Percentiles rank a stretch among this genome's conserved stretches.
These are phyloP conservation scores for Diorhabda elongata DNA, from an alignment of 1,140 invertebrate species.

Conservation along the genomic window DNA sequence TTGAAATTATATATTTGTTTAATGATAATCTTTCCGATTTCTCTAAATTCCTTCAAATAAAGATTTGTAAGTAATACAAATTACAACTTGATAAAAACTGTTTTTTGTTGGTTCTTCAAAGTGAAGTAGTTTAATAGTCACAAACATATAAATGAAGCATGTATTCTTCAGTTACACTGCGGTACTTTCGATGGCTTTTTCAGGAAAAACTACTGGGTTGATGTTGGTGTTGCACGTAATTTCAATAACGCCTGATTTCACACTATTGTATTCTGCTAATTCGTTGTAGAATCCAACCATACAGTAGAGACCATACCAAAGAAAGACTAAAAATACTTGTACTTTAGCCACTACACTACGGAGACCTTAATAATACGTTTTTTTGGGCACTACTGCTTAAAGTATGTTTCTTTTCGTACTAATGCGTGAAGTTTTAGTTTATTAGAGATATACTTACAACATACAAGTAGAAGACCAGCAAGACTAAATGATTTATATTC, in stretches of 20 bases:
- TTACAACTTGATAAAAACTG: too few species aligned
- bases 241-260: conserved; percentile 29
- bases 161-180: conserved; percentile 7
- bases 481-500: conserved; percentile 21
- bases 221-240: conserved; percentile 25
- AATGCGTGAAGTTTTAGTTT: not conserved
- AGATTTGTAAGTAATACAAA: too few species aligned
- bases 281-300: conserved; percentile 29
- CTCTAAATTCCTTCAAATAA: too few species aligned
- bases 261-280: conserved; percentile 27
- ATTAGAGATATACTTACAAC: conserved; percentile 11
- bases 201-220: conserved; percentile 15
- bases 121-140: too few species aligned
- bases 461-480: conserved; percentile 3
- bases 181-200: conserved; percentile 18
- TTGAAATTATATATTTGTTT: too few species aligned
- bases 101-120: too few species aligned
- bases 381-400: too few species aligned
- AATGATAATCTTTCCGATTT: too few species aligned
- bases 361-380: too few species aligned
- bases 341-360: too few species aligned
- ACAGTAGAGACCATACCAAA: conserved; percentile 26
- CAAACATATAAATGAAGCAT: too few species aligned
- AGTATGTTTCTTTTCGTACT: not conserved
- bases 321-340: conserved; percentile 13